phyloP scores from a whole-genome alignment of 2,888 invertebrate genomes.

The Caenorhabditis panamensis region DNA sequence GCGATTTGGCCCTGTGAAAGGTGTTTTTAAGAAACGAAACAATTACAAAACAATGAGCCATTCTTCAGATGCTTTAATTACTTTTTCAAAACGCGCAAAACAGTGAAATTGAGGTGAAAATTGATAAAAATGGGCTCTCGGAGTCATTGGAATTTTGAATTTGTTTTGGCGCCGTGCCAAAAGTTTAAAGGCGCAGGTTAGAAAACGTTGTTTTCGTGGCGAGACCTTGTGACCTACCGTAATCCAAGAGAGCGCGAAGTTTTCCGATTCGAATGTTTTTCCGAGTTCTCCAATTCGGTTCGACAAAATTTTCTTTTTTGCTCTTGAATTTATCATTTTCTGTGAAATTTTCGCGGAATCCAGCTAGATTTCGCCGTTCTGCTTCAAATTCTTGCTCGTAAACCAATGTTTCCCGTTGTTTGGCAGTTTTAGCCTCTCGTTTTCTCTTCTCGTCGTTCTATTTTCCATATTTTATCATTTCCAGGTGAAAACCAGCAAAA shows the following conservation, averaged over 20 bases:
- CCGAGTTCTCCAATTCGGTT: no score
- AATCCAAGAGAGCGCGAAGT: not conserved
- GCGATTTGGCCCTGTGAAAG: not conserved
- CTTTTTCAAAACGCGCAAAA: not conserved
- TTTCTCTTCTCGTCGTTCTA: not conserved
- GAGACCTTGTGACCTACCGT: not conserved
- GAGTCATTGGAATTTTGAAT: not conserved
- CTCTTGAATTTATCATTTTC: no score
- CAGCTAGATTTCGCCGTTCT: no score
- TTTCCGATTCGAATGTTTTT: no score
- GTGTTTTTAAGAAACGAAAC: not conserved
- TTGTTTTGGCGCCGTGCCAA: no score
- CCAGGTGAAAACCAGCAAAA: not conserved
- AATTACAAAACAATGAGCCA: not conserved
- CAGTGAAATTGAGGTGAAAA: not conserved
- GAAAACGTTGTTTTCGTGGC: slow-evolving; percentile 4
- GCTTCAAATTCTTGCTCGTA: no score
- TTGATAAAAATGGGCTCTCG: no score
- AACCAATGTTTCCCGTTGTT: no score
- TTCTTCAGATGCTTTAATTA: no score
- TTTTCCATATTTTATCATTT: not conserved
- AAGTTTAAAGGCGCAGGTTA: slow-evolving; percentile 2
- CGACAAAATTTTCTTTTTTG: no score
- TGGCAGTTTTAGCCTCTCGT: no score
- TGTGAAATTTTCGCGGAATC: no score